phyloP scores from a whole-genome alignment of 1,140 invertebrate genomes.

The Anagrus nilaparvatae region DNA sequence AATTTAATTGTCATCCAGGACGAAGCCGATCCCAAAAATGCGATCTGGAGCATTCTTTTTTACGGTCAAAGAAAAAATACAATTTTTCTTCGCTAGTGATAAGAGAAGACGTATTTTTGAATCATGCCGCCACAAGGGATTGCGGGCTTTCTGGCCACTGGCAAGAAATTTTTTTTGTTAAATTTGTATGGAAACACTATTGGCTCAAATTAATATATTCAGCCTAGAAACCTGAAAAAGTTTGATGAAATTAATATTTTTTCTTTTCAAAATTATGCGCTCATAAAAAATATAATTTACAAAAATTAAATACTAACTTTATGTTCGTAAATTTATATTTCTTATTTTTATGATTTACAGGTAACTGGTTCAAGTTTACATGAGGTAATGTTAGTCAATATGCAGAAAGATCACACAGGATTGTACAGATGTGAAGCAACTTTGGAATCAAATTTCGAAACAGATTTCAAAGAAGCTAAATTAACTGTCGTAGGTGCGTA shows the following conservation, averaged over 20 bases:
- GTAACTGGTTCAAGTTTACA: conserved; percentile 43
- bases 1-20: too few relatives aligned
- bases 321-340: neutral
- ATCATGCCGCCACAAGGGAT: too few relatives aligned
- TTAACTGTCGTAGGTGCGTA: conserved; percentile 63
- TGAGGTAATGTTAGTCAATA: conserved; percentile 45
- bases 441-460: conserved; percentile 62
- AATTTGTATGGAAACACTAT: neutral
- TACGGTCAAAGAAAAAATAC: too few relatives aligned
- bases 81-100: too few relatives aligned
- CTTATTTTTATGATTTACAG: conserved; percentile 32
- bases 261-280: neutral
- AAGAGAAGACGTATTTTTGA: too few relatives aligned
- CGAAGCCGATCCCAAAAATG: too few relatives aligned
- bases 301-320: neutral
- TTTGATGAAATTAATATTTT: neutral
- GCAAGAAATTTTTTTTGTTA: too few relatives aligned
- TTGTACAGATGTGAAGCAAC: conserved; percentile 68
- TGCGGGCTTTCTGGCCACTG: too few relatives aligned
- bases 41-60: too few relatives aligned
- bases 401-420: conserved; percentile 51
- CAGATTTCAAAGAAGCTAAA: conserved; percentile 47
- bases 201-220: neutral
- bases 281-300: neutral
- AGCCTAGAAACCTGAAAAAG: neutral